phyloP scores from a whole-genome alignment of 92 coral and sea anemone genomes.

The Phenganax marumi region DNA sequence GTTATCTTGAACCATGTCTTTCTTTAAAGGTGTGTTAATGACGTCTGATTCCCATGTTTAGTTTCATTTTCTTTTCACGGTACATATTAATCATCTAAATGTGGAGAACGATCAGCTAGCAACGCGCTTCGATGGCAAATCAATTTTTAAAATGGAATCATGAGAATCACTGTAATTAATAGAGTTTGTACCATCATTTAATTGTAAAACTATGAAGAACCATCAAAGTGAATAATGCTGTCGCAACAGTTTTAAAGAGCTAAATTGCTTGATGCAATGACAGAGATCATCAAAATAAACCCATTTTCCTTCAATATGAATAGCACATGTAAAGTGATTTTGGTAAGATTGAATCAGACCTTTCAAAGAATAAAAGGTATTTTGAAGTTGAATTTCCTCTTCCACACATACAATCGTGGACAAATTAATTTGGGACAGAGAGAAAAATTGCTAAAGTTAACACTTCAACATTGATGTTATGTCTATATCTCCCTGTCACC shows the following conservation, averaged over 20 bases:
- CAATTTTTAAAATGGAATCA: background rate
- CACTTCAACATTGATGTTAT: too few relatives aligned
- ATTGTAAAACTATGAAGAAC: background rate
- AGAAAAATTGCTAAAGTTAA: too few relatives aligned
- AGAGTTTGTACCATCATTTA: background rate
- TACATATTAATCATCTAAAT: too few relatives aligned
- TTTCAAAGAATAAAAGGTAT: background rate
- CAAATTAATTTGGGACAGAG: too few relatives aligned
- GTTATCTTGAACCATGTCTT: too few relatives aligned
- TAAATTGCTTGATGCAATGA: background rate
- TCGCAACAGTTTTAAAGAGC: background rate
- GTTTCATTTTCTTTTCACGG: background rate
- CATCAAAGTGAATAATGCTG: background rate
- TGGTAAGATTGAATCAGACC: too few relatives aligned
- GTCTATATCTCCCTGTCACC: too few relatives aligned
- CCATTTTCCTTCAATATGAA: background rate
- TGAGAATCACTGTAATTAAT: background rate
- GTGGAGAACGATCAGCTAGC: too few relatives aligned
- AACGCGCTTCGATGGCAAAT: background rate
- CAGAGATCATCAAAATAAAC: background rate
- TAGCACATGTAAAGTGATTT: too few relatives aligned
- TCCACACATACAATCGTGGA: too few relatives aligned
- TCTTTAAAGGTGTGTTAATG: too few relatives aligned
- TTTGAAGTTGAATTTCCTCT: background rate
- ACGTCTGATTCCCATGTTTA: background rate